Evolutionary conservation across 2,888 invertebrate species (phyloP), one percentile per base, ranked within the genome.

Genomic region (Lasiommata megera): DNA sequence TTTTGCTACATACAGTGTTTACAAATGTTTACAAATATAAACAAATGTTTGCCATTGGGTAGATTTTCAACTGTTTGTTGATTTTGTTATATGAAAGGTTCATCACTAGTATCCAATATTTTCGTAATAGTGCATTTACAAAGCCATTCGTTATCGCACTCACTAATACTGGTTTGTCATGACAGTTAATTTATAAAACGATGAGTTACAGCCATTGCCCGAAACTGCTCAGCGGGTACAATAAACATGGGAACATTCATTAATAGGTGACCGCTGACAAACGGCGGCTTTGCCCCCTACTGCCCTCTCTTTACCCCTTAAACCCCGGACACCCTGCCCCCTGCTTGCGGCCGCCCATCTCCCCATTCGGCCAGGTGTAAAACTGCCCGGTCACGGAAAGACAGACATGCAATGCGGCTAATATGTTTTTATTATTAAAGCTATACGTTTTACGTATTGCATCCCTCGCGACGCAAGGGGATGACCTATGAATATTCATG

Each of bases 361-460:
- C 79, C 77, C 82, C 71, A 73, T 70, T 75, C 70, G 78, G 74
- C 89, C 89, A 89, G 89, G 89, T 89, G 89, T 88, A 88, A 89
- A 89, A 88, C 86, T 87, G 88, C 84, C 79, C 80, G 80, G 88
- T 89, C 89, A 89, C 89, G 89, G 80, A 88, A 87, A 83, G 77
- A 81, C 81, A 80, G 85, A 86, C 89, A 88, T 88, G 88, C 88
- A 79, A 89, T 88, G 87, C 80, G 80, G 82, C 87, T 88, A 88
- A 89, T 89, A 89, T 84, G 86, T 87, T 88, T 88, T 84, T 84
- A 86, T 86, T 88, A 87, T 88, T 84, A 87, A 85, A 84, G 76
- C 74, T 77, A 77, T 78, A 80, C 77, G 75, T 81, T 82, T 80
- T 78, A 81, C 77, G 75, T 81, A 82, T 80, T 80, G 81, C 85